Conservation (phyloP, 2,888 invertebrate genomes). For the Alentia gelatinosa region DNA sequence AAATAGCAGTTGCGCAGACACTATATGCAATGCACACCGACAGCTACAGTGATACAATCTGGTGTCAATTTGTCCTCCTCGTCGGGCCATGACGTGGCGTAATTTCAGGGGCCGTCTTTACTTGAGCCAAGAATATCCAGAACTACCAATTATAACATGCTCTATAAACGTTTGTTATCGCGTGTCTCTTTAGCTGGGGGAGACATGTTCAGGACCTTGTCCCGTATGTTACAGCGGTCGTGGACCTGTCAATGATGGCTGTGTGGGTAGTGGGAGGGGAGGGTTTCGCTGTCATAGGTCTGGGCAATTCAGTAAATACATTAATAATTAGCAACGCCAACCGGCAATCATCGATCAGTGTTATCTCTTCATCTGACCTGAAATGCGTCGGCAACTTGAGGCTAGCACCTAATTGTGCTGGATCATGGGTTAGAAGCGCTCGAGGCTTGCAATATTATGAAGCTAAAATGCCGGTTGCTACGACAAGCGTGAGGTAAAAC, state of each 20-base stretch:
- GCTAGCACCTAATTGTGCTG: neutral
- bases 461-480: neutral
- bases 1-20: too few species aligned
- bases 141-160: too few species aligned
- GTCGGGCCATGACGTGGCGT: too few species aligned
- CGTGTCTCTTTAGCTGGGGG: too few species aligned
- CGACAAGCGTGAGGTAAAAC: neutral
- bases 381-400: neutral
- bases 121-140: too few species aligned
- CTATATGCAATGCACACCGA: too few species aligned
- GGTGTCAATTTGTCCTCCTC: too few species aligned
- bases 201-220: too few species aligned
- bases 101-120: too few species aligned
- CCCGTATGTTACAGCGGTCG: too few species aligned
- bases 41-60: too few species aligned
- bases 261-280: neutral
- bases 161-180: too few species aligned
- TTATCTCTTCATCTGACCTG: slow-evolving; percentile 35
- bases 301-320: neutral
- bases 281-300: neutral
- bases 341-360: neutral
- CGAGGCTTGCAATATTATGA: neutral
- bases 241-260: neutral
- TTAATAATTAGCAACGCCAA: slow-evolving; percentile 10
- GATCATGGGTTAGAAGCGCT: neutral